Percentiles rank a stretch among this genome's conserved stretches.
Conservation (phyloP, 1,140 invertebrate genomes). For the Eupristina koningsbergeri region DNA sequence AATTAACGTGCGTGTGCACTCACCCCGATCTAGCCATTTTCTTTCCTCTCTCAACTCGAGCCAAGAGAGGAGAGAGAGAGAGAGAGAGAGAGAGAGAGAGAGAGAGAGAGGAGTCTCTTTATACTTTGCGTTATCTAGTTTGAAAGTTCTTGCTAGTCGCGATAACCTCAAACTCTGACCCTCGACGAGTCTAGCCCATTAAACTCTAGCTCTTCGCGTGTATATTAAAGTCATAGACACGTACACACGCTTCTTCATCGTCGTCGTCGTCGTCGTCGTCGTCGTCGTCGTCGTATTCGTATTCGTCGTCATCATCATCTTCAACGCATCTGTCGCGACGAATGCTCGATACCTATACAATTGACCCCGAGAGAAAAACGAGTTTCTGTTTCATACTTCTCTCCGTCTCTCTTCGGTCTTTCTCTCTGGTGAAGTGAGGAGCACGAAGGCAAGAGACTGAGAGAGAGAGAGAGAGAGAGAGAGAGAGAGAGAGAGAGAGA, state of each 20-base stretch:
- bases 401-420: slow-evolving; percentile 19
- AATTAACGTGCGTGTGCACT: slow-evolving; percentile 8
- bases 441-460: not conserved
- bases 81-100: not conserved
- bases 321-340: slow-evolving; percentile 55
- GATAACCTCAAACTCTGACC: slow-evolving; percentile 64
- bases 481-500: not conserved
- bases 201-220: slow-evolving; percentile 54
- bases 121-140: slow-evolving; percentile 59
- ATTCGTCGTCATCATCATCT: not conserved
- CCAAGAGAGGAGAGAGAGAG: not conserved
- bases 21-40: not conserved
- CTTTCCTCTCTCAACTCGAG: not conserved
- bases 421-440: not conserved
- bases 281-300: not conserved
- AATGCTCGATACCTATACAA: slow-evolving; percentile 69
- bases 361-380: slow-evolving; percentile 68
- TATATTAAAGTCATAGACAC: not conserved
- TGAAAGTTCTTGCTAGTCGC: slow-evolving; percentile 67
- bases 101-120: not conserved
- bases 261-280: not conserved
- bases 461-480: not conserved
- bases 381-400: slow-evolving; percentile 36
- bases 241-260: not conserved
- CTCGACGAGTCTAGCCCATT: slow-evolving; percentile 68